Evolutionary conservation across 2,797 vertebrate genomes (phyloP), one percentile per base, ranked within the genome.

Genomic region (Liparis tanakae): DNA sequence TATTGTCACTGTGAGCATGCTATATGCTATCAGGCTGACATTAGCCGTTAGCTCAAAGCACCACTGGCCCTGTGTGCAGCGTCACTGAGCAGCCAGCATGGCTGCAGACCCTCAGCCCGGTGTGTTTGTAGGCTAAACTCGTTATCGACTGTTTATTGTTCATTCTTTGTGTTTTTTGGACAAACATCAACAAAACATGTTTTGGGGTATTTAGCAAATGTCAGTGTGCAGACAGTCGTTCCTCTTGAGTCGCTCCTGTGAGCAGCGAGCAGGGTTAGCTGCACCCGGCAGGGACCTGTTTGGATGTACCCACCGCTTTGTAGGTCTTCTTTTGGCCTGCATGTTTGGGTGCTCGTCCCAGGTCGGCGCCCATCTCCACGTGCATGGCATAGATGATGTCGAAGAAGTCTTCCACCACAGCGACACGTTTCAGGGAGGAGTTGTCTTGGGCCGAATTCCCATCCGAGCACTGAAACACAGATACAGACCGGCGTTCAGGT

Each of bases 361-460:
- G 96, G 87, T 98, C 97, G 0, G 95, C 95, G 0, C 97, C 97
- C 94, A 96, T 98, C 94, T 99, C 97, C 92, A 99, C 97, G 69
- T 99, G 97, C 97, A 98, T 98, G 76, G 97, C 98, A 86, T 99
- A 99, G 91, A 99, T 99, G 95, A 99, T 99, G 95, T 99, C 97
- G 81, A 98, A 99, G 95, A 99, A 99, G 93, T 99, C 97, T 91
- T 99, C 97, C 76, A 99, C 97, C 91, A 99, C 97, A 0, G 97
- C 97, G 14, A 99, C 97, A 1, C 97, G 96, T 93, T 98, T 98
- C 93, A 99, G 95, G 90, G 96, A 96, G 81, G 96, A 96, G 93
- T 96, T 97, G 93, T 97, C 97, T 15, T 97, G 96, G 89, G 96
- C 92, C 64, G 96, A 95, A 87, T 96, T 95, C 73, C 96, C 96